phyloP scores from a whole-genome alignment of 1,140 invertebrate genomes.

The Hycleus cichorii region DNA sequence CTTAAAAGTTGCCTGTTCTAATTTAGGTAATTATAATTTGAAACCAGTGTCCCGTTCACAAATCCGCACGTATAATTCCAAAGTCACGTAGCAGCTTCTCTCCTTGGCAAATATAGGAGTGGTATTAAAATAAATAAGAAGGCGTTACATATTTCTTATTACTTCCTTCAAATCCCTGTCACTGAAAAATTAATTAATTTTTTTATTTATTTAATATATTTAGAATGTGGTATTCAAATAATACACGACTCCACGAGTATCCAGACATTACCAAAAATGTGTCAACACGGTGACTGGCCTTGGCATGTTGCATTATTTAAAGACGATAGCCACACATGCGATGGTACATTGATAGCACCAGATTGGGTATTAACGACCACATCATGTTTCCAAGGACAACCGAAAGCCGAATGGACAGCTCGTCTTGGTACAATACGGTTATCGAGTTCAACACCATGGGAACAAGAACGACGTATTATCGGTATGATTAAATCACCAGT shows the following conservation, averaged over 20 bases:
- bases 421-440: conserved; percentile 69
- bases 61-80: no score
- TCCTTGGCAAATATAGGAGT: no score
- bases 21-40: conserved; percentile 52
- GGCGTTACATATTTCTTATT: no score
- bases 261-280: conserved; percentile 57
- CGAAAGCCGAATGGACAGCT: conserved; percentile 76
- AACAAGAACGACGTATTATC: conserved; percentile 73
- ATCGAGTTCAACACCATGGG: conserved; percentile 73
- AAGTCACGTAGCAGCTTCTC: no score
- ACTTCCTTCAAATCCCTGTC: no score
- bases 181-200: no score
- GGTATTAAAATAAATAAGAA: no score
- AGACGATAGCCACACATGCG: conserved; percentile 78
- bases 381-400: conserved; percentile 85
- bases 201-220: no score
- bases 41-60: not conserved
- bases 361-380: conserved; percentile 80
- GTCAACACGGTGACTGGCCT: conserved; percentile 76
- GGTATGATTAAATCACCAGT: conserved; percentile 86
- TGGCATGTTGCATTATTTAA: conserved; percentile 81
- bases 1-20: conserved; percentile 67
- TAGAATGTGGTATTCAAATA: conserved; percentile 71
- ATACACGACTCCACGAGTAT: conserved; percentile 47
- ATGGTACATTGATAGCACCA: conserved; percentile 70